Conservation (phyloP, 2,797 vertebrate genomes). For the Parauchenoglanis ngamensis region DNA sequence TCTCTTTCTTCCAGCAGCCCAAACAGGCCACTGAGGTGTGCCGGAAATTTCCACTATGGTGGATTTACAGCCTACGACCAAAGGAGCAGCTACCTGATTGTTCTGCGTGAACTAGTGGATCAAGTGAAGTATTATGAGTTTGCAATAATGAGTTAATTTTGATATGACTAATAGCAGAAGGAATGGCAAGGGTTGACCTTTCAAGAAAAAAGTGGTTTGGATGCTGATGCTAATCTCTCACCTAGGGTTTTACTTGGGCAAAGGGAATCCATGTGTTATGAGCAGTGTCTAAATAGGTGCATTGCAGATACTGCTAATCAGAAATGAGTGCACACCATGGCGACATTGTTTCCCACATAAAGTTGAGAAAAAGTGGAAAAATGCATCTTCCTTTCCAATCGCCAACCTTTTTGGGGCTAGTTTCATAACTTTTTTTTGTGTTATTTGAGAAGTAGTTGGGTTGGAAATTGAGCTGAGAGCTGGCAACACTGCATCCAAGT, state of each 20-base stretch:
- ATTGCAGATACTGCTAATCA: not conserved
- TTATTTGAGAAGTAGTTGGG: not conserved
- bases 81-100: slow-evolving; percentile 35
- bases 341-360: not conserved
- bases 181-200: no score
- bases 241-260: not conserved
- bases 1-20: slow-evolving; percentile 9
- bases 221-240: not conserved
- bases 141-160: not conserved
- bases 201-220: not conserved
- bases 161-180: not conserved
- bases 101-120: not conserved
- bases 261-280: not conserved
- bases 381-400: not conserved
- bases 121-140: not conserved
- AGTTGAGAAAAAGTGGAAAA: not conserved
- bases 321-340: not conserved
- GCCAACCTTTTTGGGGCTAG: not conserved
- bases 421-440: not conserved
- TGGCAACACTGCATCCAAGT: not conserved
- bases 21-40: not conserved
- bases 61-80: slow-evolving; percentile 6
- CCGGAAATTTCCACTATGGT: not conserved
- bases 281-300: not conserved
- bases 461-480: not conserved